A percentile compares a stretch with the other conserved stretches of the same genome.
Evolutionary conservation across 1,140 invertebrate species (phyloP).

Genomic region (Physella acuta): DNA sequence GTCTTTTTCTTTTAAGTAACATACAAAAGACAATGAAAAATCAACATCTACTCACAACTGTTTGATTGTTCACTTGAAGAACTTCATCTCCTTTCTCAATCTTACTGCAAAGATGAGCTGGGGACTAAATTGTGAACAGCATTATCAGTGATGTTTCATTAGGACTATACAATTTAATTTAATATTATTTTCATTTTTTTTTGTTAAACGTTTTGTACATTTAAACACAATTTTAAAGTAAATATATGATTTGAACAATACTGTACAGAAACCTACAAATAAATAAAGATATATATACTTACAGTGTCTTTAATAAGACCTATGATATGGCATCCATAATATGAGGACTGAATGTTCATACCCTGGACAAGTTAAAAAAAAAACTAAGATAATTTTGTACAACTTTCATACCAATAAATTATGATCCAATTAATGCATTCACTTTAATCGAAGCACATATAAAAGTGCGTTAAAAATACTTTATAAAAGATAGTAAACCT

Average conservation of each 20-base stretch:
- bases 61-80: conserved; percentile 88
- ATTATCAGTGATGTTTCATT: background rate
- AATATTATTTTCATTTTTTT: background rate
- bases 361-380: conserved; percentile 64
- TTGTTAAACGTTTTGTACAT: too few relatives aligned
- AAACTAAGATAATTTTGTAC: too few relatives aligned
- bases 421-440: too few relatives aligned
- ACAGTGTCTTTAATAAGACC: conserved; percentile 78
- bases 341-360: conserved; percentile 81
- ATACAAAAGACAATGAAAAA: background rate
- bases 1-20: background rate
- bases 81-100: conserved; percentile 92
- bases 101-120: conserved; percentile 76
- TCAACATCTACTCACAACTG: conserved; percentile 67
- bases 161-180: background rate
- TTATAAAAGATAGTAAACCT: background rate
- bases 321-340: conserved; percentile 83
- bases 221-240: too few relatives aligned
- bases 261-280: too few relatives aligned
- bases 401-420: too few relatives aligned
- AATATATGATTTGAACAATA: too few relatives aligned
- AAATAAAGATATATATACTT: conserved; percentile 46
- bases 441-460: too few relatives aligned
- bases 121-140: conserved; percentile 47
- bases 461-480: background rate